Conservation (phyloP, 2,113 vertebrate genomes). For the Poeciliopsis retropinna region DNA sequence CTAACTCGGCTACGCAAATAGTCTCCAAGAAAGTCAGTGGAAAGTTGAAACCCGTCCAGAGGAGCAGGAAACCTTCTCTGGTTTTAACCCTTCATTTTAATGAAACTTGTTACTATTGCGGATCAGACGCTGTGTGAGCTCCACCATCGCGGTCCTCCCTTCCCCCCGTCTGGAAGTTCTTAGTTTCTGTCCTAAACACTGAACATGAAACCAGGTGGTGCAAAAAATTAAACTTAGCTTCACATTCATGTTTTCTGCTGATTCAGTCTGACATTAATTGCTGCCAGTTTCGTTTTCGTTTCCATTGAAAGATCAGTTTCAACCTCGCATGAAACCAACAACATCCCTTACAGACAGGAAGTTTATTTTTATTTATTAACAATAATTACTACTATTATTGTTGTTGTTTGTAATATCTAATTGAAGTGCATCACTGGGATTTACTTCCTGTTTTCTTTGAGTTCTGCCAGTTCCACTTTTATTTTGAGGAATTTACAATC, state of each 20-base stretch:
- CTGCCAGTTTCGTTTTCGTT: not conserved
- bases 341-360: not conserved
- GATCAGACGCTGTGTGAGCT: not conserved
- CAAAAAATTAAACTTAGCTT: not conserved
- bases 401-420: not conserved
- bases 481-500: too few relatives aligned
- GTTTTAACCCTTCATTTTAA: too few relatives aligned
- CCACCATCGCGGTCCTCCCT: too few relatives aligned
- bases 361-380: not conserved
- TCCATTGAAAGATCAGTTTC: not conserved
- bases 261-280: not conserved
- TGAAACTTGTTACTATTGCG: too few relatives aligned
- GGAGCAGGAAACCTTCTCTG: too few relatives aligned
- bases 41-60: not conserved
- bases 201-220: not conserved
- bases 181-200: not conserved
- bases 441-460: not conserved
- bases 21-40: conserved; percentile 10
- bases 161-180: not conserved
- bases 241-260: not conserved
- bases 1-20: conserved; percentile 8
- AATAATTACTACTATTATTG: too few relatives aligned
- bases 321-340: not conserved
- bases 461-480: too few relatives aligned
- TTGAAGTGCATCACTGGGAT: not conserved